Conservation (phyloP, 2,888 invertebrate genomes). For the Steinernema carpocapsae region DNA sequence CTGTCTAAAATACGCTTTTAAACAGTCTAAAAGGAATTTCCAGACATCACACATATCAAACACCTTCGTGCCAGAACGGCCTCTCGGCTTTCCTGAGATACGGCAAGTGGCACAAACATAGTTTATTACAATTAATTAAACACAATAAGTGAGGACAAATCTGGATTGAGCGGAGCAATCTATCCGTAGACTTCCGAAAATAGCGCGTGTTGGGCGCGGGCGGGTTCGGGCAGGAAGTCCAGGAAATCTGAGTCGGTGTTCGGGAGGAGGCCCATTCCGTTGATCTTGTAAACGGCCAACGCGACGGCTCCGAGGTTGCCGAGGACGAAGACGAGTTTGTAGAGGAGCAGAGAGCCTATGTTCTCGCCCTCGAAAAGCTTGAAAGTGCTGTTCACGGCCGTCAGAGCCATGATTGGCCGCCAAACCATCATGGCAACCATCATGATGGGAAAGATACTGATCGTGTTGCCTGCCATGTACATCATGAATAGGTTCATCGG, state of each 20-base stretch:
- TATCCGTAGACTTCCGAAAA: conserved; percentile 43
- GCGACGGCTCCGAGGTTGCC: conserved; percentile 66
- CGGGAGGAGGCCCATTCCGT: conserved; percentile 67
- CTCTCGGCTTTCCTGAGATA: too few relatives aligned
- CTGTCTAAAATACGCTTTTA: too few relatives aligned
- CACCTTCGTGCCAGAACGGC: too few relatives aligned
- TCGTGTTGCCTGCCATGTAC: conserved; percentile 79
- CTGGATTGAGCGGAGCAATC: not conserved
- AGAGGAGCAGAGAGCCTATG: conserved; percentile 58
- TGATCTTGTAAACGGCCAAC: conserved; percentile 67
- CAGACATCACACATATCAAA: too few relatives aligned
- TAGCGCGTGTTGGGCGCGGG: conserved; percentile 49
- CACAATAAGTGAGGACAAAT: not conserved
- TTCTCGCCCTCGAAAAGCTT: conserved; percentile 56
- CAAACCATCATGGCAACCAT: conserved; percentile 99
- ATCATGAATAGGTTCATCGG: conserved; percentile 97
- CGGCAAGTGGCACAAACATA: too few relatives aligned
- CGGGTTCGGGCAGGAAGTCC: conserved; percentile 41
- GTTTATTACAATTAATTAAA: not conserved
- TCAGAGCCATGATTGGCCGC: conserved; percentile 91
- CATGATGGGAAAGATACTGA: conserved; percentile 98
- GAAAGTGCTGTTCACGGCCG: conserved; percentile 77
- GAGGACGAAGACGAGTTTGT: conserved; percentile 64
- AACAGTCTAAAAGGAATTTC: too few relatives aligned
- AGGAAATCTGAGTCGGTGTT: conserved; percentile 67